Base-by-base conservation (phyloP, 2,113 vertebrate species). In the Syngnathus scovelli region DNA sequence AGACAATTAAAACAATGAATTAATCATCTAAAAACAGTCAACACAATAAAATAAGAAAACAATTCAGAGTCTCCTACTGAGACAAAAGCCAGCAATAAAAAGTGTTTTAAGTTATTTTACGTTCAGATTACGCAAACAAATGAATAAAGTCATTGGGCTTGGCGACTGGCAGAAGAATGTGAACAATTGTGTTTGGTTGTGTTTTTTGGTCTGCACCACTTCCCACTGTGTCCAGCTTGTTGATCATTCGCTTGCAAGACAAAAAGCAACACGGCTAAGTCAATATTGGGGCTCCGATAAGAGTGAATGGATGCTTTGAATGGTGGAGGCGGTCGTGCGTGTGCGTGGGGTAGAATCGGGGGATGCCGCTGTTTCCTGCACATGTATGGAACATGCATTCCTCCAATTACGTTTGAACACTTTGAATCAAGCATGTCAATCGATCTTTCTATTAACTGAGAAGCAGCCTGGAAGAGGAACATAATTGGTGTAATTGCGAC, bases 241-340 rank as follows among this genome's bases (percentile, higher is more conserved):
- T 27, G 62, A 64, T 64, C 43, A 60, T 60, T 60, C 18, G 36
- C 58, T 10, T 18, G 36, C 37, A 52, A 18, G 3, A 3, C 38
- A 44, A n/a, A 18, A 58, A 39, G 15, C 38, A 56, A 56, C 61
- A 16, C 51, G 15, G 55, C 36, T 75, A 83, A 83, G 86, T 82
- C 84, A 91, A 90, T 87, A 88, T 89, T 90, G 85, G 84, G 71
- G 46, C 59, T 38, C 68, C 82, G 90, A 91, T 88, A 91, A 87
- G 79, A 73, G 60, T 70, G 78, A 82, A 77, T 89, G 78, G 86
- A 87, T 81, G 82, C 72, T 78, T 71, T 68, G 64, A 72, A 71
- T 37, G 55, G 16, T 8, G 49, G 9, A 19, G 15, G n/a, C 12
- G 39, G 13, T 15, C 13, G 46, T 58, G 61, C 41, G 72, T 48